phyloP scores from a whole-genome alignment of 2,113 vertebrate species.

The Ancistrus triradiatus region DNA sequence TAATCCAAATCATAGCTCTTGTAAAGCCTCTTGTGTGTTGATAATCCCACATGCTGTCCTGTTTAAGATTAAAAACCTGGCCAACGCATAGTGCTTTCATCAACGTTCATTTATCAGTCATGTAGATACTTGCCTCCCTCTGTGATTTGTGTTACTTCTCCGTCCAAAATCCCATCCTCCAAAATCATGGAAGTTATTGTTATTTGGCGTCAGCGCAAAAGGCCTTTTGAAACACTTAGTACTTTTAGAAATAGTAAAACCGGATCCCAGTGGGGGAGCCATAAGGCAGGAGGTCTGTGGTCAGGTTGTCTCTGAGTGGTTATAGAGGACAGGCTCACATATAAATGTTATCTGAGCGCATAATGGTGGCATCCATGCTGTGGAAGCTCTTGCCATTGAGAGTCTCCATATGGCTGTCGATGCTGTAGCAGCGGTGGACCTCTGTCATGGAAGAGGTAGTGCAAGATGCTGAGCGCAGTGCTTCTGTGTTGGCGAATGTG shows the following conservation, averaged over 20 bases:
- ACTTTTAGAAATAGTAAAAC: conserved; percentile 1
- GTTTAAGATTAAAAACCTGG: not conserved
- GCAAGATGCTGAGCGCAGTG: conserved; percentile 83
- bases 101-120: conserved; percentile 5
- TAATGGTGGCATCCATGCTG: conserved; percentile 71
- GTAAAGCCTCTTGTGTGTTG: conserved; percentile 21
- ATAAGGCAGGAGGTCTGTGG: not conserved
- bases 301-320: not conserved
- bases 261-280: conserved; percentile 6
- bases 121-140: conserved; percentile 5
- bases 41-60: conserved; percentile 25
- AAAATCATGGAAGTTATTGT: not conserved
- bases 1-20: conserved; percentile 20
- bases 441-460: conserved; percentile 87
- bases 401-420: conserved; percentile 84
- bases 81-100: conserved; percentile 13
- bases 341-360: conserved; percentile 79
- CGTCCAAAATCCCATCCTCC: not conserved
- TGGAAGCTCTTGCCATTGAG: conserved; percentile 86
- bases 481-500: conserved; percentile 81
- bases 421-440: conserved; percentile 81
- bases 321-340: conserved; percentile 61
- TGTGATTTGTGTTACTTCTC: not conserved
- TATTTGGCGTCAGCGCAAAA: not conserved
- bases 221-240: not conserved